Percentiles rank a stretch among this genome's conserved stretches.
These are phyloP conservation scores for Glyptemys insculpta DNA, from an alignment of 2,797 vertebrate species.

Conservation along the genomic window DNA sequence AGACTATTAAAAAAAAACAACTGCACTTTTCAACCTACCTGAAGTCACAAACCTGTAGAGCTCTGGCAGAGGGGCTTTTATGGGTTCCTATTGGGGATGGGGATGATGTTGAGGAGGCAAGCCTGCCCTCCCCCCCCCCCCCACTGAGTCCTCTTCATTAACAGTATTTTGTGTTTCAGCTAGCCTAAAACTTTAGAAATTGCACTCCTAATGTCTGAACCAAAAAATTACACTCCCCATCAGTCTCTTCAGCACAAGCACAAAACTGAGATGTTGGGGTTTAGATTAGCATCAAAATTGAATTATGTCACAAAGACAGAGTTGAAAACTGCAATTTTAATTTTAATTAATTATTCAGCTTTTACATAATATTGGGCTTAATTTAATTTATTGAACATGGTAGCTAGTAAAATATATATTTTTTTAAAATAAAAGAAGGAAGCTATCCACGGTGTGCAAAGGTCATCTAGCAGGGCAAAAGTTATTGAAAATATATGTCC, in stretches of 20 bases:
- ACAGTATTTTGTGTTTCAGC: constrained; percentile 13
- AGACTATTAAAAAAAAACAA: rapidly evolving
- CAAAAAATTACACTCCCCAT: background rate
- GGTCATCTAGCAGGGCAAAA: background rate
- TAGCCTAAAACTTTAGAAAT: background rate
- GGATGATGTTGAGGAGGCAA: background rate
- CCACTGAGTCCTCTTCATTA: background rate
- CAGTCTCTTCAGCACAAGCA: constrained; percentile 27
- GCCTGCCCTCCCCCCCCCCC: background rate
- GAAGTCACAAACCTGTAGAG: background rate
- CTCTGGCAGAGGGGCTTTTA: background rate
- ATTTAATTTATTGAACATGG: constrained; percentile 46
- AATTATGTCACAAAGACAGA: constrained; percentile 29
- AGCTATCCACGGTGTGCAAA: constrained; percentile 14
- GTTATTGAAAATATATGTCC: background rate
- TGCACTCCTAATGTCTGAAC: background rate
- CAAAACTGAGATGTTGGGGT: background rate
- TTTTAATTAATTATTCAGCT: constrained; percentile 32
- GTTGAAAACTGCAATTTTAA: constrained; percentile 29
- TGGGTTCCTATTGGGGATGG: background rate
- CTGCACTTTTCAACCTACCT: background rate
- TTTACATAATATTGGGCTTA: constrained; percentile 60
- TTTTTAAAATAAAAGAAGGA: constrained; percentile 29
- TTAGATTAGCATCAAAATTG: constrained; percentile 26
- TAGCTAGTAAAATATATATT: constrained; percentile 31